These are phyloP conservation scores for Molossus molossus DNA, from an alignment of 2,797 vertebrate genomes.

Conservation along the genomic window DNA sequence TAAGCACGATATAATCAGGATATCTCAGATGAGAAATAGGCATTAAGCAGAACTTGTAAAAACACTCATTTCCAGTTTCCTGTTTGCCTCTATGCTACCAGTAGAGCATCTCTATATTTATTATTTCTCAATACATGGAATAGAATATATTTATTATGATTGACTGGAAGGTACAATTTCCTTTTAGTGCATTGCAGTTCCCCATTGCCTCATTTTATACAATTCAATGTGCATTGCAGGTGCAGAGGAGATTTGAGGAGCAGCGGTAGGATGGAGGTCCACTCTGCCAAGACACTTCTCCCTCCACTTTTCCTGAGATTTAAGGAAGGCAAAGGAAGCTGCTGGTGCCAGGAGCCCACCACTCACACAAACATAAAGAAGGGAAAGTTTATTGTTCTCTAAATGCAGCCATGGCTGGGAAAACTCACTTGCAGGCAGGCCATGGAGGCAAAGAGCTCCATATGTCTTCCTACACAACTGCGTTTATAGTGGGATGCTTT, in stretches of 20 bases:
- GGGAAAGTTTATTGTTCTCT: neutral
- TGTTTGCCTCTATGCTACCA: neutral
- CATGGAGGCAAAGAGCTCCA: neutral
- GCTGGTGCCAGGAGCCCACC: neutral
- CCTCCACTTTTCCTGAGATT: slow-evolving; percentile 52
- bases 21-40: neutral
- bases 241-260: slow-evolving; percentile 39
- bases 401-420: neutral
- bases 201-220: neutral
- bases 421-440: neutral
- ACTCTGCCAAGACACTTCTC: neutral
- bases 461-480: neutral
- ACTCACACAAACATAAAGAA: neutral
- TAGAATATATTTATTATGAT: neutral
- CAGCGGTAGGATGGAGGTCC: neutral
- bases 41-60: neutral
- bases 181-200: neutral
- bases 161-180: neutral
- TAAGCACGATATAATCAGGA: neutral
- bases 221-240: neutral
- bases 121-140: neutral
- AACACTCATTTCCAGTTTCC: neutral
- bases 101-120: neutral
- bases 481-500: neutral
- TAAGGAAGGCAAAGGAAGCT: slow-evolving; percentile 11